Conservation (phyloP, 1,140 invertebrate genomes). For the Homarus americanus region DNA sequence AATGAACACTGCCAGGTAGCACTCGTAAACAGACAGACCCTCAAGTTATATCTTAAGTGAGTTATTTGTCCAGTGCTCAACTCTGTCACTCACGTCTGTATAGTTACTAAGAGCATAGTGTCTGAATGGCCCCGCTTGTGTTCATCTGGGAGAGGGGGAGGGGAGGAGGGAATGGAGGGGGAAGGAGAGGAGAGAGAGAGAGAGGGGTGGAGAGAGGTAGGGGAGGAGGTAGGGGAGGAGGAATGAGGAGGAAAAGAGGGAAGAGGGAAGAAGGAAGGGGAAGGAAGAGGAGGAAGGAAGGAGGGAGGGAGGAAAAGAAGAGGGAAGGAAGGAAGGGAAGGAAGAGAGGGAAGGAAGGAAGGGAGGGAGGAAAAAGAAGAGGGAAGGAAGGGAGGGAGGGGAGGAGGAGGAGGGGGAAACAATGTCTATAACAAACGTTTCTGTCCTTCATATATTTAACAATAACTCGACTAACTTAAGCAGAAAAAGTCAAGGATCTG, state of each 20-base stretch:
- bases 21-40: too few species aligned
- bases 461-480: too few species aligned
- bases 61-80: too few species aligned
- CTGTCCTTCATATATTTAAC: too few species aligned
- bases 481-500: too few species aligned
- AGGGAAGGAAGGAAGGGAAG: slow-evolving; percentile 4
- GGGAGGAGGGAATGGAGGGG: neutral
- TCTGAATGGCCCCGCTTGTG: too few species aligned
- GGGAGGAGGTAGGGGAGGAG: neutral
- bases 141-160: neutral
- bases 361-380: neutral
- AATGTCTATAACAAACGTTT: too few species aligned
- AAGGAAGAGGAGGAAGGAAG: neutral
- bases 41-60: too few species aligned
- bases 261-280: neutral
- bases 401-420: neutral
- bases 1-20: too few species aligned
- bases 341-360: neutral
- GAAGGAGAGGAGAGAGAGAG: neutral
- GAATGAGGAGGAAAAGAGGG: neutral
- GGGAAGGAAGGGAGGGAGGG: neutral
- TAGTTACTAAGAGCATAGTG: too few species aligned
- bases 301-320: neutral
- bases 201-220: neutral
- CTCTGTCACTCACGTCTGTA: too few species aligned